phyloP scores from a whole-genome alignment of 2,797 vertebrate species.

The Myotis daubentonii region DNA sequence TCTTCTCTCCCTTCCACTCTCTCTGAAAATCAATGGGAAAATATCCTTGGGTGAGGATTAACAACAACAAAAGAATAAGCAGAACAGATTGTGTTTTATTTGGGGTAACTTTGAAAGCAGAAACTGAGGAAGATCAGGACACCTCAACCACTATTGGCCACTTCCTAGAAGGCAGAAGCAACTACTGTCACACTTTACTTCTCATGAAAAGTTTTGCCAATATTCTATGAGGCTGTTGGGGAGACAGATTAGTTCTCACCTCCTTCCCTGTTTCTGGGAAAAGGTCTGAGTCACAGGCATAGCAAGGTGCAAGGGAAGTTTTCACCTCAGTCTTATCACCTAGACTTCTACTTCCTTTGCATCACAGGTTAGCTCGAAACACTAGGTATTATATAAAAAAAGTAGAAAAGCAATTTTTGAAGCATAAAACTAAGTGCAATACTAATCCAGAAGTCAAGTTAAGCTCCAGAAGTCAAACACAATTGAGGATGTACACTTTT shows the following conservation, averaged over 20 bases:
- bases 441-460: not conserved
- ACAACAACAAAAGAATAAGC: no score
- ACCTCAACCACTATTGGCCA: not conserved
- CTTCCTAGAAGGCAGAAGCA: not conserved
- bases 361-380: not conserved
- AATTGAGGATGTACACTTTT: not conserved
- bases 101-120: not conserved
- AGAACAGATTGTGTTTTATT: not conserved
- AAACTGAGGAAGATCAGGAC: not conserved
- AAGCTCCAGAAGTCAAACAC: not conserved
- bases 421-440: not conserved
- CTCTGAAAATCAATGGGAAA: no score
- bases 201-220: not conserved
- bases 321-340: not conserved
- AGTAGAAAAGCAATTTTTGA: not conserved
- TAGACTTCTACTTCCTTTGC: not conserved
- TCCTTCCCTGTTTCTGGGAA: not conserved
- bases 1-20: no score
- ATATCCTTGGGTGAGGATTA: no score
- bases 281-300: not conserved
- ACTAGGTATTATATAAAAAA: not conserved
- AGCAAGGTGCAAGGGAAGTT: not conserved
- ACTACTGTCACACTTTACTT: not conserved
- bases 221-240: not conserved
- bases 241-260: not conserved